Percentiles rank a stretch among this genome's conserved stretches.
phyloP scores from a whole-genome alignment of 2,113 vertebrate species.

The Aegotheles bennettii region DNA sequence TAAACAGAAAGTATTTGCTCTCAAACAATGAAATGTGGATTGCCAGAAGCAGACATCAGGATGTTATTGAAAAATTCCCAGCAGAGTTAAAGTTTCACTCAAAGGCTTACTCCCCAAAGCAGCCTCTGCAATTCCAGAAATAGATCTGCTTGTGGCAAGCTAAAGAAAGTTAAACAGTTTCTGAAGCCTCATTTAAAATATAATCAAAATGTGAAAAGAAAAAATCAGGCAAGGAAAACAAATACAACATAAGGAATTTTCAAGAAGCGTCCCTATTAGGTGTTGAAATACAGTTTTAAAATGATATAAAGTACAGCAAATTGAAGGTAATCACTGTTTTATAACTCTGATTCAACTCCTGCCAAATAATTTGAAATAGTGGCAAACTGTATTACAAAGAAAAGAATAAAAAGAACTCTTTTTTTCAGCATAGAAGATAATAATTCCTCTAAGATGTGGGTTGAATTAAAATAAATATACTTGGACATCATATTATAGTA shows the following conservation, averaged over 20 bases:
- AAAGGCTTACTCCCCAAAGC: not conserved
- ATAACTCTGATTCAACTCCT: not conserved
- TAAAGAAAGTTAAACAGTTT: not conserved
- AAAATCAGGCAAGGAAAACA: not conserved
- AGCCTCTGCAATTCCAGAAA: not conserved
- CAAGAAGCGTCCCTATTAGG: not conserved
- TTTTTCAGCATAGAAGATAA: not conserved
- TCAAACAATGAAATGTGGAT: conserved; percentile 40
- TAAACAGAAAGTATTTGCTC: conserved; percentile 51
- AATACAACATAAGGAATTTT: not conserved
- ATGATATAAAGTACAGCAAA: not conserved
- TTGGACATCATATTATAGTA: not conserved
- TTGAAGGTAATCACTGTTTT: not conserved
- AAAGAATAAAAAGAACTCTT: not conserved
- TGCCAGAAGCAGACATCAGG: conserved; percentile 25
- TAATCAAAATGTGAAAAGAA: not conserved
- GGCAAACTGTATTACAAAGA: not conserved
- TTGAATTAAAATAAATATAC: not conserved
- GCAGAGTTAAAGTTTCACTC: not conserved
- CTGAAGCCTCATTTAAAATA: not conserved
- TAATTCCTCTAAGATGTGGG: not conserved
- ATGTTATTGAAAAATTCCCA: conserved; percentile 46
- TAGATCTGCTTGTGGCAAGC: not conserved
- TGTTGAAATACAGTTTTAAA: not conserved
- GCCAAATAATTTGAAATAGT: not conserved